These are phyloP conservation scores for Brachionus plicatilis DNA, from an alignment of 1,140 invertebrate genomes.

Conservation along the genomic window DNA sequence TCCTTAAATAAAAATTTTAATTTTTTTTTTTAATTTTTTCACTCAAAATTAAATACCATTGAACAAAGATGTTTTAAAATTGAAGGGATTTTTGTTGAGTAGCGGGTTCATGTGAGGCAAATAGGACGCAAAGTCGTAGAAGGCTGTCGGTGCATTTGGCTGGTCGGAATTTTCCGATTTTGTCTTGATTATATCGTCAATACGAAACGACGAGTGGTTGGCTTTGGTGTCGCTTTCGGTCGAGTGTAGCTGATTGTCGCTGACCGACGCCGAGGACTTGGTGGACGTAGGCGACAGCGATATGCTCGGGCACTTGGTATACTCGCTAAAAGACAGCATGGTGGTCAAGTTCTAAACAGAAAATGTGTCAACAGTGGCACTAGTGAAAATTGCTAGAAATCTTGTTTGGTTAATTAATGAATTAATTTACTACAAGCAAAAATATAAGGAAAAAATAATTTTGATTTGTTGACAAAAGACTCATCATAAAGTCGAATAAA, in stretches of 20 bases:
- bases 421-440: neutral
- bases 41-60: neutral
- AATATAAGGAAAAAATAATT: neutral
- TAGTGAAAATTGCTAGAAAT: neutral
- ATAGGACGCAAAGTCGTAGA: neutral
- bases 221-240: neutral
- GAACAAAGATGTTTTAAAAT: neutral
- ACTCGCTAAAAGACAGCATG: neutral
- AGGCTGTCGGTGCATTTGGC: too few relatives aligned
- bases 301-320: neutral
- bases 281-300: neutral
- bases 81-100: neutral
- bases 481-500: neutral
- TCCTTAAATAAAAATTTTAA: neutral
- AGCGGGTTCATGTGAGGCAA: neutral
- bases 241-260: neutral
- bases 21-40: neutral
- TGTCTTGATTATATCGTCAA: neutral
- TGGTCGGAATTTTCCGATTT: neutral
- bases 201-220: neutral
- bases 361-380: neutral
- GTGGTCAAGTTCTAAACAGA: neutral
- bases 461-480: neutral
- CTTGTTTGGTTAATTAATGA: conserved; percentile 18
- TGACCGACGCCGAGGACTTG: neutral